Evolutionary conservation across 2,113 vertebrate species (phyloP).

Genomic region (Gallinago media): DNA sequence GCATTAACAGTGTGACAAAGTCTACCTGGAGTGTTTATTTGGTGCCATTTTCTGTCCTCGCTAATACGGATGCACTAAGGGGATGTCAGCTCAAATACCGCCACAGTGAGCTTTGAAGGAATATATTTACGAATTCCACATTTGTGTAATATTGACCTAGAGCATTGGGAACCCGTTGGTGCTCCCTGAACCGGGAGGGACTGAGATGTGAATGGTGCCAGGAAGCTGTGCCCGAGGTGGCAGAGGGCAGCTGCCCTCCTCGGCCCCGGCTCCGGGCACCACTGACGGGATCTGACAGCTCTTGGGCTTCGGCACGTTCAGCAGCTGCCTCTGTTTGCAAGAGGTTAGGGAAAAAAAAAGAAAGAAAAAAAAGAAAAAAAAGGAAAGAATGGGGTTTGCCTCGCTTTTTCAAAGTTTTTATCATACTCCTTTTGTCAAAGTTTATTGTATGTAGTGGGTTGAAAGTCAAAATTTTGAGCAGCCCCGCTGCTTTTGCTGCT

Average conservation of each 20-base stretch:
- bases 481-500: fast-evolving
- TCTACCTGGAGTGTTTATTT: conserved; percentile 5
- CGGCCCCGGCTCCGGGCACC: not conserved
- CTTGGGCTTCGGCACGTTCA: fast-evolving
- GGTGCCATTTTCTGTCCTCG: not conserved
- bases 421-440: not conserved
- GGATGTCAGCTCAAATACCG: not conserved
- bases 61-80: not conserved
- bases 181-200: not conserved
- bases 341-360: not conserved
- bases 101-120: not conserved
- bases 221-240: not conserved
- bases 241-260: not conserved
- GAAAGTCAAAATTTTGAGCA: not conserved
- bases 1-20: conserved; percentile 39
- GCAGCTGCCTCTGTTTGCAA: not conserved
- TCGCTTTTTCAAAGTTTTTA: not conserved
- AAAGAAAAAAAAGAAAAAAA: not conserved
- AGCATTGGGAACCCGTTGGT: not conserved
- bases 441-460: fast-evolving
- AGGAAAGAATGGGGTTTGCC: not conserved
- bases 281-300: not conserved
- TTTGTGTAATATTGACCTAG: not conserved
- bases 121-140: not conserved
- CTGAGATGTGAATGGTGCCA: not conserved